phyloP scores from a whole-genome alignment of 1,140 invertebrate species.

The Portunus trituberculatus region DNA sequence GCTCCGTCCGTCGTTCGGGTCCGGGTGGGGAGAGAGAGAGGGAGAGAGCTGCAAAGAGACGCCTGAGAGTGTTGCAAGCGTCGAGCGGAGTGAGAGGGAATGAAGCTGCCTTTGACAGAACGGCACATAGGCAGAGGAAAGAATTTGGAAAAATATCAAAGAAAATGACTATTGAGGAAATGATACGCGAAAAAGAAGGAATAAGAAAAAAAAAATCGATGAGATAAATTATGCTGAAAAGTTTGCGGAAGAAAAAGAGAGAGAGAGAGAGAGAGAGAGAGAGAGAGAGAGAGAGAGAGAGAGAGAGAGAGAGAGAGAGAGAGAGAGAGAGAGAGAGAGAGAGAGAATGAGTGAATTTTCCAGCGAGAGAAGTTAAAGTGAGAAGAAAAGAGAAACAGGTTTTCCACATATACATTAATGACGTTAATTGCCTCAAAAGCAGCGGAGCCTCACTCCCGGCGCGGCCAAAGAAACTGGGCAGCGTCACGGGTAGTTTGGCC shows the following conservation, averaged over 20 bases:
- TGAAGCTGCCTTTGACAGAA: neutral
- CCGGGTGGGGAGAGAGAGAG: slow-evolving; percentile 7
- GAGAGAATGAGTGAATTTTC: neutral
- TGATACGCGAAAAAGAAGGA: neutral
- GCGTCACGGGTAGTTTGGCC: slow-evolving; percentile 65
- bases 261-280: neutral
- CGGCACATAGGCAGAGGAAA: neutral
- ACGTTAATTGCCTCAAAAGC: slow-evolving; percentile 62
- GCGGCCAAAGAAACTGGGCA: slow-evolving; percentile 58
- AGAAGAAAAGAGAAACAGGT: slow-evolving; percentile 39
- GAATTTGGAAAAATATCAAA: neutral
- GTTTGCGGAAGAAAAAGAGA: no score
- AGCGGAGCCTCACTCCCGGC: slow-evolving; percentile 23
- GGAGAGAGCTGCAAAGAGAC: neutral
- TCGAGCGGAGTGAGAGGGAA: slow-evolving; percentile 21
- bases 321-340: neutral
- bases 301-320: no score
- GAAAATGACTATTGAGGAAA: neutral
- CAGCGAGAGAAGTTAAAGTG: neutral
- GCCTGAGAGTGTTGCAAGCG: neutral
- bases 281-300: neutral
- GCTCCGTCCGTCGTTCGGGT: neutral
- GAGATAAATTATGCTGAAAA: neutral
- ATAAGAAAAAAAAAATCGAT: neutral
- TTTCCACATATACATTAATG: slow-evolving; percentile 49